Evolutionary conservation across 2,113 vertebrate species (phyloP), one percentile per base, ranked within the genome.

Genomic region (Syngnathus typhle): DNA sequence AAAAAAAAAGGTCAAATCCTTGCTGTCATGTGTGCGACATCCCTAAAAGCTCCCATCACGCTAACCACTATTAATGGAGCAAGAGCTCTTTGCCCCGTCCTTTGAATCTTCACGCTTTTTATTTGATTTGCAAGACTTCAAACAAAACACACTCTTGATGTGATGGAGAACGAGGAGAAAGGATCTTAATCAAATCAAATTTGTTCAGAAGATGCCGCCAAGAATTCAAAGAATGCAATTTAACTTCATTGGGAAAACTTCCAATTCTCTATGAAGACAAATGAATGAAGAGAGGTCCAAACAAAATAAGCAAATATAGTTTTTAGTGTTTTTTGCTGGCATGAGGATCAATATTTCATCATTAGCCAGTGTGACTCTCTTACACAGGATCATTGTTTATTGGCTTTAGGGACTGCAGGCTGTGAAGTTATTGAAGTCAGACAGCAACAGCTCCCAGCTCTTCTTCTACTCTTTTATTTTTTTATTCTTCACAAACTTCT

Each of bases 111-210:
- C 61, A 67, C 61, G 68, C 81, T 79, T 64, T 75, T 38, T 76
- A 59, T 63, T 4, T 71, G 68, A 49, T 74, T 60, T 74, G 77
- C 79, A 79, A 84, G 76, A 70, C 72, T 66, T 41, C 71, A 73
- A 74, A 64, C 60, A 71, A 63, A 77, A 64, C 72, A 66, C 85
- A 87, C 85, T 67, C n/a, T 73, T 65, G 19, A 67, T 82, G 71
- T 58, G 64, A 60, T 1, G 6, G 37, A 74, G 60, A 77, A 46
- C 7, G 12, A 43, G 11, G 19, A 58, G 60, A 78, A 72, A 80
- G 64, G 55, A 64, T 72, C 65, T 75, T 79, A 83, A 89, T 80
- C 73, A 85, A 88, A 83, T 86, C 81, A 77, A 70, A 68, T 54
- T 52, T 55, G n/a, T 62, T 41, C 68, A 67, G 47, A 70, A 19